phyloP scores from a whole-genome alignment of 64 coral and sea anemone species.

The Actinia tenebrosa region DNA sequence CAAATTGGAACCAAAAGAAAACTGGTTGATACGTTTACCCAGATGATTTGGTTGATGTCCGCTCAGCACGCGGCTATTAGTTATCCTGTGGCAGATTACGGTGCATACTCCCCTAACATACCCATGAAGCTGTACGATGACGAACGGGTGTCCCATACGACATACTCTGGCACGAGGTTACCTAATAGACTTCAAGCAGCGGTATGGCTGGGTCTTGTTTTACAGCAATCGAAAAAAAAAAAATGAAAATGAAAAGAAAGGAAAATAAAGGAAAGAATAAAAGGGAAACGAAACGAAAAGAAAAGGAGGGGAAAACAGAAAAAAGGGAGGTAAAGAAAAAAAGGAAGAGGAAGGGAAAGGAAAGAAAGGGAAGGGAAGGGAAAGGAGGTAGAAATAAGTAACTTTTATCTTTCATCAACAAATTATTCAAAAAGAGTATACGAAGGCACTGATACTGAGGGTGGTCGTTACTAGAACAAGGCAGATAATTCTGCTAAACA shows the following conservation, averaged over 20 bases:
- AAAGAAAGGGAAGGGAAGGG: no score
- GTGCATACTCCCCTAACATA: constrained; percentile 38
- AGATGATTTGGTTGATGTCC: constrained; percentile 38
- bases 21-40: constrained; percentile 36
- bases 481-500: background rate
- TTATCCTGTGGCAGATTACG: constrained; percentile 41
- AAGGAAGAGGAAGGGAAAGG: no score
- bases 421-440: no score
- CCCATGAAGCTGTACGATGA: constrained; percentile 68
- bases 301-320: no score
- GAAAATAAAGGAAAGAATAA: no score
- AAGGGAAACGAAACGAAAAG: no score
- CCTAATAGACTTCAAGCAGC: constrained; percentile 35
- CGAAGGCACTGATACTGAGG: no score
- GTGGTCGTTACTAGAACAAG: no score
- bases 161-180: constrained; percentile 17
- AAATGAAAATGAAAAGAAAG: no score
- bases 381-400: no score
- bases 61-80: constrained; percentile 34
- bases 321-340: no score
- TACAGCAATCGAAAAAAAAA: background rate
- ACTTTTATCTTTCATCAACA: no score
- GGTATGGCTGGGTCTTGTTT: constrained; percentile 13
- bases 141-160: constrained; percentile 12
- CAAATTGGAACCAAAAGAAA: constrained; percentile 22